phyloP scores from a whole-genome alignment of 1,140 invertebrate genomes.

The Neodiprion virginianus region DNA sequence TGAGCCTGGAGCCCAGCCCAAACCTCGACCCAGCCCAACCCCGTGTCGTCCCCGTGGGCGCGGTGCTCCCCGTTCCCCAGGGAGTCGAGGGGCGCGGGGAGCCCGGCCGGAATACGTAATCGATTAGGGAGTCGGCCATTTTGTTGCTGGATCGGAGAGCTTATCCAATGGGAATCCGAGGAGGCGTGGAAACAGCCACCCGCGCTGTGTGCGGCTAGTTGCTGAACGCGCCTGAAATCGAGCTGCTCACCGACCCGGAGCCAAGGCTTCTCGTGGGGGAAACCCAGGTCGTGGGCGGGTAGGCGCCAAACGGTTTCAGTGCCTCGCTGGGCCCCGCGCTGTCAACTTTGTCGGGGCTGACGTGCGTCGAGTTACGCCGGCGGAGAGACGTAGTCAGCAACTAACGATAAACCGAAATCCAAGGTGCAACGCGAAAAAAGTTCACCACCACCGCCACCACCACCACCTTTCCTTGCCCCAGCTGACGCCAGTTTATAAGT shows the following conservation, averaged over 20 bases:
- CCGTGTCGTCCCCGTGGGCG: not conserved
- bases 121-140: slow-evolving; percentile 57
- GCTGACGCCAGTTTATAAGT: too few species aligned
- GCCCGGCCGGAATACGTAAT: slow-evolving; percentile 37
- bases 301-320: slow-evolving; percentile 41
- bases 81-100: slow-evolving; percentile 13
- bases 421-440: too few species aligned
- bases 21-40: not conserved
- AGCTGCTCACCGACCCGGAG: not conserved
- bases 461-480: too few species aligned
- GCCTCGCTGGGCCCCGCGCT: slow-evolving; percentile 51
- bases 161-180: slow-evolving; percentile 37
- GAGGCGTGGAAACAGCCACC: slow-evolving; percentile 44
- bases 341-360: slow-evolving; percentile 49
- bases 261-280: slow-evolving; percentile 26
- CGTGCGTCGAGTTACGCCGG: slow-evolving; percentile 23
- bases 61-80: not conserved
- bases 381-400: not conserved
- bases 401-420: slow-evolving; percentile 20
- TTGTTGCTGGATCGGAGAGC: slow-evolving; percentile 46
- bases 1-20: not conserved
- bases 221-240: not conserved
- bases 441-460: too few species aligned
- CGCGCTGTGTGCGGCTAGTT: not conserved
- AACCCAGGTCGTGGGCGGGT: slow-evolving; percentile 24